Evolutionary conservation across 2,888 invertebrate genomes (phyloP).

Genomic region (Enoplolaimus lenunculus): DNA sequence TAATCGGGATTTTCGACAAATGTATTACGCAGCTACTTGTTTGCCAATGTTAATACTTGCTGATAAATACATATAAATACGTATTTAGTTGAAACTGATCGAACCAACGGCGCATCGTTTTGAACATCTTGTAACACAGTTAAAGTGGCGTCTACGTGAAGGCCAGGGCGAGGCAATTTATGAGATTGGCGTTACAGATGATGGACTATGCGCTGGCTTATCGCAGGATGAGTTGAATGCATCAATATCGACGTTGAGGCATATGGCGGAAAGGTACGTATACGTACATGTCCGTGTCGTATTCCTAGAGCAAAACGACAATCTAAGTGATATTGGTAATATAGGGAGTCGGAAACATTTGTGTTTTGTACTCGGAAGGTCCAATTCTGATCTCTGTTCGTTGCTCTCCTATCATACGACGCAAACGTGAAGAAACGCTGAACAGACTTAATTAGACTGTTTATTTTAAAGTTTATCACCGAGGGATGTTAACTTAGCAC

Average conservation of each 20-base stretch:
- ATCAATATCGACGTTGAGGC: conserved; percentile 64
- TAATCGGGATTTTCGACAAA: no score
- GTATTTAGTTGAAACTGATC: conserved; percentile 69
- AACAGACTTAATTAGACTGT: no score
- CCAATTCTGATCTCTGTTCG: no score
- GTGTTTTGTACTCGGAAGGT: no score
- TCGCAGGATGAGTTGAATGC: conserved; percentile 66
- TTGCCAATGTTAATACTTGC: no score
- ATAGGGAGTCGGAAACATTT: neutral
- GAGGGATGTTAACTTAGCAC: no score
- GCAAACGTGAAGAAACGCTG: no score
- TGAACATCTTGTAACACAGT: conserved; percentile 91
- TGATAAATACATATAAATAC: no score
- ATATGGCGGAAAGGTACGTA: conserved; percentile 71
- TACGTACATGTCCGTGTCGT: neutral
- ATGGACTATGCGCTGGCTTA: conserved; percentile 59
- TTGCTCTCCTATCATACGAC: no score
- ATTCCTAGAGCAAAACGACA: conserved; percentile 14
- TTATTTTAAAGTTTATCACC: no score
- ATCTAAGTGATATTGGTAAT: no score
- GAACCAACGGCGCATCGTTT: conserved; percentile 76
- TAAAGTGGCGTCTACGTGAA: conserved; percentile 92
- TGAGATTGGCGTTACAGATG: conserved; percentile 59
- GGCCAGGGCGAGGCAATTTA: conserved; percentile 94
- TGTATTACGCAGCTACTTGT: no score